These are phyloP conservation scores for Eueremaeus valkanovi DNA, from an alignment of 2,888 invertebrate genomes.

Conservation along the genomic window DNA sequence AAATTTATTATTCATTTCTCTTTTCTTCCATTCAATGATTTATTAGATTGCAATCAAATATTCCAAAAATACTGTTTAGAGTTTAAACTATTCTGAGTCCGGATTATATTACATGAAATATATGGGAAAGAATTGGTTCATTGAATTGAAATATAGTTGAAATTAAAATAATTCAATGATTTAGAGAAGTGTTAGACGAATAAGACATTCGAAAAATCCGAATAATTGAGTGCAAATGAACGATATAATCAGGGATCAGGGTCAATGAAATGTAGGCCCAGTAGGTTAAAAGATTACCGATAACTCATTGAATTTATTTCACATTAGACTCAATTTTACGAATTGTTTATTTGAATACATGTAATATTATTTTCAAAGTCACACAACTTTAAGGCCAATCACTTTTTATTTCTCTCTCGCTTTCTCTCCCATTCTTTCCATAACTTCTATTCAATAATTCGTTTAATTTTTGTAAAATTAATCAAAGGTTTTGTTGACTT, in stretches of 20 bases:
- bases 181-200: neutral
- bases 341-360: too few relatives aligned
- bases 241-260: too few relatives aligned
- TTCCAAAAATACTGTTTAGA: slow-evolving; percentile 3
- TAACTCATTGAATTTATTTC: neutral
- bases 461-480: too few relatives aligned
- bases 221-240: neutral
- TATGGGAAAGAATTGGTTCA: neutral
- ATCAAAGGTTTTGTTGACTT: neutral
- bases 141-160: slow-evolving; percentile 12
- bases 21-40: neutral
- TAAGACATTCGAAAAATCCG: too few relatives aligned
- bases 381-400: too few relatives aligned
- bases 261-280: neutral
- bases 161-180: neutral
- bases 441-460: too few relatives aligned
- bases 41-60: neutral
- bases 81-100: neutral
- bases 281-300: neutral
- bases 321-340: too few relatives aligned
- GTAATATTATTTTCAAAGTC: too few relatives aligned
- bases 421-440: too few relatives aligned
- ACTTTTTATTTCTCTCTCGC: neutral
- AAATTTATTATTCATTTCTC: neutral
- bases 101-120: neutral